Evolutionary conservation across 2,113 vertebrate genomes (phyloP), one percentile per base, ranked within the genome.

Genomic region (Xenus cinereus): DNA sequence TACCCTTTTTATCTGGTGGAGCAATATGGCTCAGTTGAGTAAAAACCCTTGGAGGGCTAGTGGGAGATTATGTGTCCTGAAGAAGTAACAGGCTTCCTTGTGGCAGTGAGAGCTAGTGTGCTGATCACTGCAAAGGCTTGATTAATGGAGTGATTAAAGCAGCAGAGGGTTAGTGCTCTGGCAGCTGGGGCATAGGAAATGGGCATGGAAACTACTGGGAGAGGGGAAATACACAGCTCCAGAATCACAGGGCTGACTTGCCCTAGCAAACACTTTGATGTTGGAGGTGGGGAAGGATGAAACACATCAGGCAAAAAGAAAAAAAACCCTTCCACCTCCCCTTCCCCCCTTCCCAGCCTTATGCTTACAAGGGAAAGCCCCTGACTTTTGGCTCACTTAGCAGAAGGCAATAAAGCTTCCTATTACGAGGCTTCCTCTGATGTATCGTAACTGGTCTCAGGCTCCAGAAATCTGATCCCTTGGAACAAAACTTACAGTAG

Each of bases 121-220:
- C 83, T 92, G 95, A 96, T 95, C 90, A 85, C 89, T 90, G 95
- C 93, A 91, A 66, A 96, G 92, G 74, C 80, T 95, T 97, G 97
- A 97, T 95, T 96, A 97, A 97, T 97, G 95, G 95, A 96, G 96
- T 97, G 95, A 95, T 97, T 95, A 96, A 96, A 97, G 94, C 69
- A 86, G 91, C 94, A 90, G 87, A 94, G 96, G 95, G 95, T 94
- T 93, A 97, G 83, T 81, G 94, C 83, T 97, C 90, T 96, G 97
- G 96, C 96, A 96, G 91, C 91, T 95, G 93, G 96, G 97, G 86
- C 93, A 92, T 95, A 96, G 97, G 96, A 97, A 97, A 96, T 96
- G 96, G 95, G 96, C 94, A 97, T 93, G 91, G 92, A 95, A 96
- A 95, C 90, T 96, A 93, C 95, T 77, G 87, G 86, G 95, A 97